Evolutionary conservation across 2,797 vertebrate genomes (phyloP).

Genomic region (Eurystomus glaucurus): DNA sequence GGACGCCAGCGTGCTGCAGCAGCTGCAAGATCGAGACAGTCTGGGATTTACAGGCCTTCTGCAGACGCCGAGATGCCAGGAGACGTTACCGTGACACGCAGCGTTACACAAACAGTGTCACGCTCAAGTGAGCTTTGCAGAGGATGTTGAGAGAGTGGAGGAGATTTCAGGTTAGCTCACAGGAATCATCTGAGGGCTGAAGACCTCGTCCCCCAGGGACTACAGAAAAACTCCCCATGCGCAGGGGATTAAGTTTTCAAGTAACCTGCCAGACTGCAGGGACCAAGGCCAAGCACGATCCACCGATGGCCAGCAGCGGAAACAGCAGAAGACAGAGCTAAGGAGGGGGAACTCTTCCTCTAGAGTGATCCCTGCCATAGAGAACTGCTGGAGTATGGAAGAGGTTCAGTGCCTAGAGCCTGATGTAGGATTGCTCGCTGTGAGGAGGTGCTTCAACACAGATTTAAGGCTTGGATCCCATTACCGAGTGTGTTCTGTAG

Average conservation of each 20-base stretch:
- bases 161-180: constrained; percentile 21
- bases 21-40: background rate
- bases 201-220: background rate
- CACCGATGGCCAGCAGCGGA: background rate
- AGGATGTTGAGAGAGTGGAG: background rate
- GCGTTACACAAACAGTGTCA: background rate
- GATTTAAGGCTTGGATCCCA: background rate
- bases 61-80: background rate
- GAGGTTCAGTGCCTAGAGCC: background rate
- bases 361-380: background rate
- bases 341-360: background rate
- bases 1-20: background rate
- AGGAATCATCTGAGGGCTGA: background rate
- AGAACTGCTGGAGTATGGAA: background rate
- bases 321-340: background rate
- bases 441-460: background rate
- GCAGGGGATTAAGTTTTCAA: background rate
- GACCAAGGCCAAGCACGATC: background rate
- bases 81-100: background rate
- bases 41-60: background rate
- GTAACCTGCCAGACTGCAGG: background rate
- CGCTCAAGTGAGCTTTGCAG: constrained; percentile 4
- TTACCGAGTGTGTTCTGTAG: background rate
- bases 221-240: background rate
- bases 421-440: background rate